Conservation (phyloP, 2,888 invertebrate species). For the Palloptera scutellata region DNA sequence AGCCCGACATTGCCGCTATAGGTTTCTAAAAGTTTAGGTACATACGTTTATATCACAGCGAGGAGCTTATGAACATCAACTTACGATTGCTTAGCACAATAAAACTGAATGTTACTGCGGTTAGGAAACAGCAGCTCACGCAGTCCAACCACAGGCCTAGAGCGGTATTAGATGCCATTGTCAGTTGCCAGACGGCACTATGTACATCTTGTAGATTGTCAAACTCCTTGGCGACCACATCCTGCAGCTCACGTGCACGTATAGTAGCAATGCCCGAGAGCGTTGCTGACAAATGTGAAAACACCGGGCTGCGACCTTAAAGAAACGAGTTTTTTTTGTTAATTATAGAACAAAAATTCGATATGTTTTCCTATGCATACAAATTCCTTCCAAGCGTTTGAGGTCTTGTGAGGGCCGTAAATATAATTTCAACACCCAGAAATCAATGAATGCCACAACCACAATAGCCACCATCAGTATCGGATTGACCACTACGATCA, state of each 20-base stretch:
- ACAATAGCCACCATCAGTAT: conserved; percentile 73
- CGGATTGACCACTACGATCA: conserved; percentile 76
- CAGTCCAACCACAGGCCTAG: conserved; percentile 80
- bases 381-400: conserved; percentile 76
- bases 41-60: too few relatives aligned
- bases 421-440: conserved; percentile 73
- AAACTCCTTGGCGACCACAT: conserved; percentile 78
- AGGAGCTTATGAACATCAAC: conserved; percentile 38
- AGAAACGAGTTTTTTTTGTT: not conserved
- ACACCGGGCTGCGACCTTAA: conserved; percentile 84
- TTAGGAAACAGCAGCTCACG: conserved; percentile 73
- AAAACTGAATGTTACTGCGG: conserved; percentile 71
- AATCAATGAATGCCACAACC: conserved; percentile 72
- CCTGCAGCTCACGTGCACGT: conserved; percentile 77
- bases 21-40: conserved; percentile 47
- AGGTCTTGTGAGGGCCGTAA: conserved; percentile 78
- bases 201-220: conserved; percentile 73
- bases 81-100: conserved; percentile 70
- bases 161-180: conserved; percentile 65
- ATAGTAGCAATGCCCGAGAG: conserved; percentile 88
- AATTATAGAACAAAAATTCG: not conserved
- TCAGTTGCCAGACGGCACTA: conserved; percentile 62
- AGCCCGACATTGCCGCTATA: conserved; percentile 77
- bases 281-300: conserved; percentile 88
- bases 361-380: conserved; percentile 61